These are phyloP conservation scores for Sprattus sprattus DNA, from an alignment of 2,113 vertebrate genomes.

Conservation along the genomic window DNA sequence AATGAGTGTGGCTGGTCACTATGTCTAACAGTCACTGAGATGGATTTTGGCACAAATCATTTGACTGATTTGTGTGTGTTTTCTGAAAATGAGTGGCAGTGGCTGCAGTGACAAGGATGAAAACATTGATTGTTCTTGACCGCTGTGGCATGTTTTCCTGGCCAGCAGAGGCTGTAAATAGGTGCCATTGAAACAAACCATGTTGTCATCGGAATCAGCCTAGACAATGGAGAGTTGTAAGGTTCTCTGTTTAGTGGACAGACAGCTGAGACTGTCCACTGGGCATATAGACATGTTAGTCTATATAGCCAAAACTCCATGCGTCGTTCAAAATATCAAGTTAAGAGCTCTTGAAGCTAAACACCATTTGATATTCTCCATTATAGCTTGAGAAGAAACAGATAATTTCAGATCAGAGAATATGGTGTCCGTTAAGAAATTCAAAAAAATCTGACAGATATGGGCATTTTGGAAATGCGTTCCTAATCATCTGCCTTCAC, in stretches of 20 bases:
- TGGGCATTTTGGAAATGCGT: too few species aligned
- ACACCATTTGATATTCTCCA: neutral
- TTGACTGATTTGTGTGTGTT: neutral
- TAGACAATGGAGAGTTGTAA: conserved; percentile 1
- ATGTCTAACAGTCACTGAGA: neutral
- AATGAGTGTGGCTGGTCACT: neutral
- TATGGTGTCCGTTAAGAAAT: too few species aligned
- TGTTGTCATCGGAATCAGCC: neutral
- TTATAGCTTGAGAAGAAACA: too few species aligned
- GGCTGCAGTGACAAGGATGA: conserved; percentile 15
- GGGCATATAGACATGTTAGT: neutral
- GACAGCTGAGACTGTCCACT: neutral
- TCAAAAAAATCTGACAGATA: neutral
- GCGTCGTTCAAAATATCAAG: neutral
- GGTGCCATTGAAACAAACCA: conserved; percentile 5
- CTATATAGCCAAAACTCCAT: too few species aligned
- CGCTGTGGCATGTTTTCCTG: neutral
- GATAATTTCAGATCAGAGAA: too few species aligned
- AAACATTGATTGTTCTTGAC: conserved; percentile 24
- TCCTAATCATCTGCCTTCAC: neutral
- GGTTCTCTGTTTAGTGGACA: neutral
- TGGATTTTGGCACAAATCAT: neutral
- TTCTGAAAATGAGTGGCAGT: neutral
- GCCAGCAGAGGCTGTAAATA: neutral
- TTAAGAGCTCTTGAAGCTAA: neutral